Base-by-base conservation (phyloP, 2,113 vertebrate species). In the Hiodon alosoides region DNA sequence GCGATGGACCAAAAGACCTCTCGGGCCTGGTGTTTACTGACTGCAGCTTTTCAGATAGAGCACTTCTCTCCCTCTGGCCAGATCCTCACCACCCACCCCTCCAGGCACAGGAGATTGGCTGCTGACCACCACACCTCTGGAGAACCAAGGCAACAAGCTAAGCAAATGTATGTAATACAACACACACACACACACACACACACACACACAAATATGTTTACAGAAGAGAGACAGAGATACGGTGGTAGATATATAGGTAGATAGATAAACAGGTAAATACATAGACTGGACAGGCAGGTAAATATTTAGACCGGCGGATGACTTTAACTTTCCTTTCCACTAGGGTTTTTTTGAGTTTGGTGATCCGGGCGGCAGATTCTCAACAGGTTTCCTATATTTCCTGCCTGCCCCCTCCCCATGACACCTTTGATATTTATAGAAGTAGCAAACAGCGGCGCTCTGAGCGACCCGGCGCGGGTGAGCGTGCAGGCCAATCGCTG, bases 381-480 rank as follows among this genome's bases (percentile, higher is more conserved):
- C 31, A 31, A 31, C 31, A 31, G 31, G 31, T 31, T 31, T 31
- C 31, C 31, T 31, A 31, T 31, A 31, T 31, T 31, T 31, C 31
- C 31, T 31, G 31, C 31, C 31, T 31, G 31, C 31, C 31, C 31
- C 31, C 31, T 31, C 31, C 31, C 31, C 31, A 31, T 31, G 31
- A 31, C 31, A 31, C 31, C 31, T 31, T 31, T 31, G 31, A 31
- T 31, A 77, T 76, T 73, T 77, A 67, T 80, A 77, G 75, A 77
- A 80, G 75, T 80, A 64, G 69, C n/a, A 59, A 70, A 50, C 50
- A 60, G 50, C 53, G 51, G 67, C 67, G 54, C 60, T 75, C 74
- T 77, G 67, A 61, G 50, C 72, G 10, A n/a, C 11, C 60, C 48
- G 13, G 73, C 54, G 59, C 13, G 69, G 66, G 75, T 70, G 64